Evolutionary conservation across 2,888 invertebrate species (phyloP), one percentile per base, ranked within the genome.

Genomic region (Platycheirus albimanus): DNA sequence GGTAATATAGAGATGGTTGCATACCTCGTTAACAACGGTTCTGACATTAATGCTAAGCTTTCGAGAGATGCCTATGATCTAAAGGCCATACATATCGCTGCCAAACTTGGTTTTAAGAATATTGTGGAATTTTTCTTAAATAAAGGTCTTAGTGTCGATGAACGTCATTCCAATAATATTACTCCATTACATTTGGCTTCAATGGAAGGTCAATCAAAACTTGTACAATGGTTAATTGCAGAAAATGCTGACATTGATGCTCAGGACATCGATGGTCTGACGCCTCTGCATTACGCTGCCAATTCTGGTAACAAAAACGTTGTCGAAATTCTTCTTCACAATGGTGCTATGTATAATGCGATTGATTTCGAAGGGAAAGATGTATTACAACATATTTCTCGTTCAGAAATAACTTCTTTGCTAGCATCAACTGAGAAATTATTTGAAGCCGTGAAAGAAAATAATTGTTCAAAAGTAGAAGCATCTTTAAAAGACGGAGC

Each of bases 1-100:
- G 51, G 52, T 17, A 28, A 58, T 45, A 74, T 81, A 41, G 30
- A 64, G 19, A 56, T 75, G n/a, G 41, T 70, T 10, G 20, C 20
- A 28, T 5, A 49, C 15, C 36, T 67, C 2, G 6, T n/a, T n/a
- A n/a, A n/a, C n/a, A n/a, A n/a, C n/a, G n/a, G n/a, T n/a, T n/a
- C n/a, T n/a, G n/a, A n/a, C n/a, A n/a, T n/a, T n/a, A n/a, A n/a
- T n/a, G n/a, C n/a, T n/a, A n/a, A n/a, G n/a, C n/a, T n/a, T n/a
- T 15, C 7, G 15, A 15, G 8, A n/a, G n/a, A n/a, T n/a, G n/a
- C n/a, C 3, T 1, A 2, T 13, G 47, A 47, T 30, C 17, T 19
- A 28, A 67, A 49, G 10, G 13, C 67, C 13, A 15, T 41, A 17
- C 41, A 41, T 10, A 2, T 15, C 8, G 41, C 41, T 15, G 15